phyloP scores from a whole-genome alignment of 2,797 vertebrate genomes.

The Centroberyx gerrardi region DNA sequence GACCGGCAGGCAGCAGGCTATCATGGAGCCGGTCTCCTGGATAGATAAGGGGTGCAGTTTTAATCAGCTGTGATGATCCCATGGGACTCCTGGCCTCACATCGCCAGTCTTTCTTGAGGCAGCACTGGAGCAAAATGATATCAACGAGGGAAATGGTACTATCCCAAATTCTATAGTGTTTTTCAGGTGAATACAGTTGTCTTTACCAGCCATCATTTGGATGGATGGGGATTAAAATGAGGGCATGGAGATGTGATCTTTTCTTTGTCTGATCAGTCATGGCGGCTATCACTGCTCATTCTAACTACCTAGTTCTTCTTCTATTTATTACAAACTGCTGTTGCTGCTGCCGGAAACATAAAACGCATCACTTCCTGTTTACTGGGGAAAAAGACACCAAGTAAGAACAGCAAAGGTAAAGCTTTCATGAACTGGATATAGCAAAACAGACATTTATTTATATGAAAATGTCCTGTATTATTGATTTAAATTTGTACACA shows the following conservation, averaged over 20 bases:
- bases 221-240: slow-evolving; percentile 1
- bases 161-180: not conserved
- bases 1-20: slow-evolving; percentile 47
- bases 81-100: slow-evolving; percentile 26
- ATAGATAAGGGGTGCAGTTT: slow-evolving; percentile 64
- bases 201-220: slow-evolving; percentile 10
- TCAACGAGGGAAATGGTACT: slow-evolving; percentile 16
- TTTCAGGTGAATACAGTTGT: slow-evolving; percentile 26
- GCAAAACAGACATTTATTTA: too few relatives aligned
- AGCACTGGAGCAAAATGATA: slow-evolving; percentile 33
- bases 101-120: slow-evolving; percentile 53
- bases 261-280: too few relatives aligned
- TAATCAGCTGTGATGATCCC: slow-evolving; percentile 62
- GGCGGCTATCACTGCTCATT: too few relatives aligned
- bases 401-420: too few relatives aligned
- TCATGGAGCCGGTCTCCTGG: slow-evolving; percentile 44
- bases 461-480: too few relatives aligned
- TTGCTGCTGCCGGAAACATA: too few relatives aligned
- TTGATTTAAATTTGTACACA: not conserved
- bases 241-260: not conserved
- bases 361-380: too few relatives aligned
- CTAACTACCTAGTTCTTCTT: too few relatives aligned
- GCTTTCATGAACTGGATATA: too few relatives aligned
- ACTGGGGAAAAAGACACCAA: too few relatives aligned
- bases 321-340: too few relatives aligned